Evolutionary conservation across 2,113 vertebrate species (phyloP), one percentile per base, ranked within the genome.

Genomic region (Poecilia latipinna): DNA sequence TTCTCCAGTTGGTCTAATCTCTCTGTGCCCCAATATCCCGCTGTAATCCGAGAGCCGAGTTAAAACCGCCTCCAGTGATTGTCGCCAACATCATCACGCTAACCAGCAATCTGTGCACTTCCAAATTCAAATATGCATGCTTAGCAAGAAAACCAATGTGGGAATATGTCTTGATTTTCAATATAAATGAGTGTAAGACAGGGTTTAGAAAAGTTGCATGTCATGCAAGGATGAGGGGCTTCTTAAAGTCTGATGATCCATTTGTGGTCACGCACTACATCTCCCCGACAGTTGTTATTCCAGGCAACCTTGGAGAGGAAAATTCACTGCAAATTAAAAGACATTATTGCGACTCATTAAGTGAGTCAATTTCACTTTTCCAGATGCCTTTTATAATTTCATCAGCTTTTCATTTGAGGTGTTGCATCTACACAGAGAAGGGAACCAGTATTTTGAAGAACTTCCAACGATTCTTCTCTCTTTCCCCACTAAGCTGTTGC

Each of bases 1-100:
- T 88, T 92, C 84, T 91, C 82, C 85, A 93, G 82, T 86, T 78
- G 87, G 78, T 78, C 82, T 93, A 90, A 93, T 93, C 90, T 91
- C 72, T 86, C 78, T 82, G 67, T 86, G 86, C 88, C 79, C 81
- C 71, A 89, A 77, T 85, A 88, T 89, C 88, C 87, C 65, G 77
- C 88, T 87, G 90, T 92, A 91, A 92, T 91, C 89, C 77, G 24
- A 83, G 77, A 76, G 75, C 78, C 54, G 83, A 24, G 69, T 74
- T 75, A 35, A 80, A 86, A 85, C 63, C 48, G 84, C 86, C 86
- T 86, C 83, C 67, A 85, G 89, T 89, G 82, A 85, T 82, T 32
- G 24, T 54, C 5, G 19, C 69, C 31, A 19, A 72, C 63, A 51
- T 65, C 65, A 61, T 24, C 75, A 77, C 73, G 37, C 26, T 69